These are phyloP conservation scores for Diphyllodes magnificus DNA, from an alignment of 2,113 vertebrate species.

Conservation along the genomic window DNA sequence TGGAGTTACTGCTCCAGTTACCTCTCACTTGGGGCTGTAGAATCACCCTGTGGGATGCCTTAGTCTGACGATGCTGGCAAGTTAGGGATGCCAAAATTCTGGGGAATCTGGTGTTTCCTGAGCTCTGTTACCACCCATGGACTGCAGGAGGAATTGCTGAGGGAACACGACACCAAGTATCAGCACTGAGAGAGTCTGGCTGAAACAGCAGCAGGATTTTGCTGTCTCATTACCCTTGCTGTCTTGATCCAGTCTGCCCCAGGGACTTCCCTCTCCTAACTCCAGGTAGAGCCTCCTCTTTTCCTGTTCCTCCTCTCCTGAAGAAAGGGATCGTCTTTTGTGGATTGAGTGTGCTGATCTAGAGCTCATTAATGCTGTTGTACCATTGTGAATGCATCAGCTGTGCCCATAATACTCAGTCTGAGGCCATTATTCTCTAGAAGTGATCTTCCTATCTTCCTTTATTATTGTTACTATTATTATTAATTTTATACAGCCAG, in stretches of 20 bases:
- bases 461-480: not conserved
- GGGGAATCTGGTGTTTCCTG: not conserved
- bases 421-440: not conserved
- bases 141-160: not conserved
- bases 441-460: not conserved
- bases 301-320: not conserved
- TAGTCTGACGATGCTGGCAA: not conserved
- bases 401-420: not conserved
- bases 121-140: not conserved
- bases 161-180: fast-evolving
- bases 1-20: not conserved
- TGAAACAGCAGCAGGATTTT: not conserved
- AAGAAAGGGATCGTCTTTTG: not conserved
- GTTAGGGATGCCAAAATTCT: not conserved
- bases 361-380: not conserved
- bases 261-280: not conserved
- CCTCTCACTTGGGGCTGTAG: not conserved
- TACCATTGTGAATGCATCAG: not conserved
- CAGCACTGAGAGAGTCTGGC: not conserved
- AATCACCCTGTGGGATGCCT: not conserved
- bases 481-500: not conserved
- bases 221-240: not conserved
- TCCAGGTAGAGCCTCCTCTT: not conserved
- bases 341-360: not conserved
- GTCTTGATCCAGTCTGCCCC: not conserved